A percentile compares a stretch with the other conserved stretches of the same genome.
Evolutionary conservation across 2,113 vertebrate genomes (phyloP).

Genomic region (Phodopus roborovskii): DNA sequence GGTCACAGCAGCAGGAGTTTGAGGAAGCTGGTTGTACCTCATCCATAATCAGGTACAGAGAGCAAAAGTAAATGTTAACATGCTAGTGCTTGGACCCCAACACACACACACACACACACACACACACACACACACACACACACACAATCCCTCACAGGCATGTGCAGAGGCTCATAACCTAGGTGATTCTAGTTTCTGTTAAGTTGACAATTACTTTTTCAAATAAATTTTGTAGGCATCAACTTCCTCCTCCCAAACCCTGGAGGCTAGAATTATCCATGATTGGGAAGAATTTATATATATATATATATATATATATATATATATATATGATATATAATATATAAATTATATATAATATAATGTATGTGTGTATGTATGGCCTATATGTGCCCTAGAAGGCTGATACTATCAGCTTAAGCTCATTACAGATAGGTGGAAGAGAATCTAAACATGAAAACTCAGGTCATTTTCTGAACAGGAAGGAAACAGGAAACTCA

Average conservation of each 20-base stretch:
- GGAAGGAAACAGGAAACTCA: constrained; percentile 17
- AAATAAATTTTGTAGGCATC: too few relatives aligned
- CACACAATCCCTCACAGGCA: background rate
- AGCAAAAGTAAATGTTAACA: too few relatives aligned
- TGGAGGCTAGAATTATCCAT: too few relatives aligned
- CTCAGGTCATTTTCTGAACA: background rate
- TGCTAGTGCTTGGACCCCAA: background rate
- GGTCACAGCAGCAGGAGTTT: background rate
- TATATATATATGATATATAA: too few relatives aligned
- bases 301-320: too few relatives aligned
- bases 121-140: too few relatives aligned
- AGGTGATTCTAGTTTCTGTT: background rate
- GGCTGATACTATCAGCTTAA: background rate
- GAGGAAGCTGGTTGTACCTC: background rate
- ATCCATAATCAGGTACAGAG: background rate
- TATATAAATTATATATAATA: too few relatives aligned
- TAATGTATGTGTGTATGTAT: background rate
- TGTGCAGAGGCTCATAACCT: background rate
- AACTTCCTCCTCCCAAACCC: too few relatives aligned
- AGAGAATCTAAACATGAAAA: constrained; percentile 7
- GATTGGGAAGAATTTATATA: too few relatives aligned
- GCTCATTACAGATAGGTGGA: background rate
- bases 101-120: too few relatives aligned
- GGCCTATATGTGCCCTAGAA: background rate
- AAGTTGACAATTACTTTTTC: background rate